A percentile compares a stretch with the other conserved stretches of the same genome.
These are phyloP conservation scores for Nemotelus pantherinus DNA, from an alignment of 2,888 invertebrate species.

Conservation along the genomic window DNA sequence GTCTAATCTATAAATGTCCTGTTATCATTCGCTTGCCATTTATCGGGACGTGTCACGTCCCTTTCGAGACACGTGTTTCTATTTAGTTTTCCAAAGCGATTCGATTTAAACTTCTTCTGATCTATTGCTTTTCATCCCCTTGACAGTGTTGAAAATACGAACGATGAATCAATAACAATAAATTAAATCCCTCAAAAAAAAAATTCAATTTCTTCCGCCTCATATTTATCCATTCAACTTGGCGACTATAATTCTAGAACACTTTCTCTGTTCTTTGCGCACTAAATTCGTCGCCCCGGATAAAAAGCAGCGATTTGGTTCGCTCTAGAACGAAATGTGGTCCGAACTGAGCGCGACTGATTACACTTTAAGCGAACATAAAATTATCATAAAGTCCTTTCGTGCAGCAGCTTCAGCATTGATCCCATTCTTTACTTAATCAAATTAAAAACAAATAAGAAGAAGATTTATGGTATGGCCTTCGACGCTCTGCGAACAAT, in stretches of 20 bases:
- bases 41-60: not conserved
- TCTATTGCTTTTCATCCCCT: not conserved
- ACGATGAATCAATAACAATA: slow-evolving; percentile 28
- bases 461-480: slow-evolving; percentile 40
- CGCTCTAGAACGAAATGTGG: slow-evolving; percentile 12
- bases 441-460: slow-evolving; percentile 45
- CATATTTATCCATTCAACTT: slow-evolving; percentile 28
- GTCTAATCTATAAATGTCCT: too few relatives aligned
- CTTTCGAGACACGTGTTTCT: slow-evolving; percentile 25
- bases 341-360: slow-evolving; percentile 27
- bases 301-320: not conserved
- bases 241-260: slow-evolving; percentile 7
- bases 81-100: slow-evolving; percentile 19
- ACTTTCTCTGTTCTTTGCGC: not conserved
- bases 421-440: slow-evolving; percentile 42
- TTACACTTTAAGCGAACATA: slow-evolving; percentile 41
- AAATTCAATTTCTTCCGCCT: slow-evolving; percentile 37
- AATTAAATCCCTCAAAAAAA: slow-evolving; percentile 36
- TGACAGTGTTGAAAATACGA: not conserved
- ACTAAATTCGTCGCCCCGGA: slow-evolving; percentile 2
- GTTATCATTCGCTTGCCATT: not conserved
- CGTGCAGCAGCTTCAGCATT: slow-evolving; percentile 24
- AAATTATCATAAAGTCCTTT: slow-evolving; percentile 45
- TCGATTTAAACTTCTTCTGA: slow-evolving; percentile 8
- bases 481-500: not conserved